A percentile compares a stretch with the other conserved stretches of the same genome.
phyloP scores from a whole-genome alignment of 2,113 vertebrate species.

The Otocyon megalotis region DNA sequence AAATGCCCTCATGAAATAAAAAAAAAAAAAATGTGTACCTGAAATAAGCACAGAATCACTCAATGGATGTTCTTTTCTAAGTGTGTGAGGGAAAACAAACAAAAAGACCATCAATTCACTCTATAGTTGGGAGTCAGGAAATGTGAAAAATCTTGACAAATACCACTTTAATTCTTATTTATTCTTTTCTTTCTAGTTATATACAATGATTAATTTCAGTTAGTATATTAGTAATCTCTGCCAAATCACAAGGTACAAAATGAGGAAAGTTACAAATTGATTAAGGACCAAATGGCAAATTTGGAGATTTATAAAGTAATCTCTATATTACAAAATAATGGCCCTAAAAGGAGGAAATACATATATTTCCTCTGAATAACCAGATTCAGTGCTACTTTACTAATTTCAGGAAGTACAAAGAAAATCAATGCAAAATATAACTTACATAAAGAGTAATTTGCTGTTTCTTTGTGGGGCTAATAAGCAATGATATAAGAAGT shows the following conservation, averaged over 20 bases:
- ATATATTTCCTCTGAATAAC: not conserved
- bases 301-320: conserved; percentile 20
- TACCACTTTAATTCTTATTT: not conserved
- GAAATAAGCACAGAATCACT: not conserved
- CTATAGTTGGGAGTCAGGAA: not conserved
- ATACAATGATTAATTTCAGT: not conserved
- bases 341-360: not conserved
- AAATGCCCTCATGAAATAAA: not conserved
- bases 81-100: not conserved
- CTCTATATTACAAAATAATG: not conserved
- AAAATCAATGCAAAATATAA: conserved; percentile 37
- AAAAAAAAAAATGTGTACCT: not conserved
- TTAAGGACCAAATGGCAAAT: not conserved
- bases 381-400: not conserved
- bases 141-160: conserved; percentile 1
- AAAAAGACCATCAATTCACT: not conserved
- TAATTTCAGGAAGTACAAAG: not conserved
- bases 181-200: not conserved
- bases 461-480: conserved; percentile 11
- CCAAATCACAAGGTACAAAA: not conserved
- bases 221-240: conserved; percentile 21
- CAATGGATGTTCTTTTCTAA: not conserved
- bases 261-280: not conserved
- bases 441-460: not conserved
- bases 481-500: not conserved